Evolutionary conservation across 2,888 invertebrate genomes (phyloP).

Genomic region (Gonocerus acuteangulatus): DNA sequence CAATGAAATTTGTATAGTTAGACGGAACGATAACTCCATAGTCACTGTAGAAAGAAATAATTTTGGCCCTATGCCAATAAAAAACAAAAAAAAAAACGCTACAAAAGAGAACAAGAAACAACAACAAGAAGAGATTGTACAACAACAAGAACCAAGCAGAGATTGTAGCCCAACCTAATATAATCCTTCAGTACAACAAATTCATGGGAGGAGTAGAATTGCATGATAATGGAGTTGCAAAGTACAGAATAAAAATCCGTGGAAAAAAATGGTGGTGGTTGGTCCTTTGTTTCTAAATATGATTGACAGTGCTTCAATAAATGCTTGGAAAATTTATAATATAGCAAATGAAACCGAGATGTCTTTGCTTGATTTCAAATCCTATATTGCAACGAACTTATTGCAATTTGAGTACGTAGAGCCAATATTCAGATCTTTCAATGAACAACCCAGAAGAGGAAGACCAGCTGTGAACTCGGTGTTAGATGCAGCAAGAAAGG

Average conservation of each 20-base stretch:
- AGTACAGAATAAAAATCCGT: slow-evolving; percentile 6
- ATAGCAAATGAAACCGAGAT: neutral
- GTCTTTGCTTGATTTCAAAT: neutral
- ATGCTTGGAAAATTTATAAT: slow-evolving; percentile 1
- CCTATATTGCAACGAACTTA: too few relatives aligned
- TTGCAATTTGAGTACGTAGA: too few relatives aligned
- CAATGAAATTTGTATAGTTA: too few relatives aligned
- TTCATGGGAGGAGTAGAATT: slow-evolving; percentile 1
- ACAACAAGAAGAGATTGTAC: neutral
- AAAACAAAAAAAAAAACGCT: neutral
- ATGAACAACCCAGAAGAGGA: too few relatives aligned
- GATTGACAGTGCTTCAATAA: neutral
- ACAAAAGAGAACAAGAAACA: neutral
- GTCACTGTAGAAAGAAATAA: too few relatives aligned
- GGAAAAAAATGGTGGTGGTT: neutral
- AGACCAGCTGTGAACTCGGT: too few relatives aligned
- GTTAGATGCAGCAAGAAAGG: too few relatives aligned
- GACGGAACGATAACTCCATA: too few relatives aligned
- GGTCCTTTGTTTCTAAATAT: neutral
- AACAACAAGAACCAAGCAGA: neutral
- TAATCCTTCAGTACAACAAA: slow-evolving; percentile 1
- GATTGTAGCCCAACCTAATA: neutral
- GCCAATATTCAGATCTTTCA: too few relatives aligned
- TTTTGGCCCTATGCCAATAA: neutral
- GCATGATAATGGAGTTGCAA: neutral